These are phyloP conservation scores for Drosophila burlai DNA, from an alignment of 1,140 invertebrate genomes.

Conservation along the genomic window DNA sequence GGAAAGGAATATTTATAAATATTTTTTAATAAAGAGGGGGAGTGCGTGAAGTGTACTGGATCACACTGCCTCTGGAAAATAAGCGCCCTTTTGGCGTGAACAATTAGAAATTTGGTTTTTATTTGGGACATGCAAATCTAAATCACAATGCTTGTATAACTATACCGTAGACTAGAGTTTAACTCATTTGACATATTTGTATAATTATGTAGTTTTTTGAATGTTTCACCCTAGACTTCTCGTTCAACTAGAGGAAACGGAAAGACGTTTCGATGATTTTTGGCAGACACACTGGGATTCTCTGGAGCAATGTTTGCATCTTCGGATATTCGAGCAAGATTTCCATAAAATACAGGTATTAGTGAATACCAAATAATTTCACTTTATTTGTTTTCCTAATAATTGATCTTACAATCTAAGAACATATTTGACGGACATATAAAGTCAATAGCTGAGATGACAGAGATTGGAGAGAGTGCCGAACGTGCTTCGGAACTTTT, in stretches of 20 bases:
- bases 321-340: conserved; percentile 95
- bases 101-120: no score
- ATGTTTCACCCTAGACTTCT: conserved; percentile 89
- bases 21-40: no score
- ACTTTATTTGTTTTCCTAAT: conserved; percentile 19
- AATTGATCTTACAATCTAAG: conserved; percentile 66
- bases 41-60: no score
- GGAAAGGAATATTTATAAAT: no score
- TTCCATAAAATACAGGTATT: conserved; percentile 91
- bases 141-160: no score
- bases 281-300: conserved; percentile 96
- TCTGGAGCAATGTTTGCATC: conserved; percentile 94
- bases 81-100: no score
- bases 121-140: no score
- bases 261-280: conserved; percentile 96
- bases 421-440: conserved; percentile 89
- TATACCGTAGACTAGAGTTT: no score
- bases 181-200: no score
- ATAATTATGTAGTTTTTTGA: no score
- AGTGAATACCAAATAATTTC: not conserved
- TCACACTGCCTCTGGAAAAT: no score
- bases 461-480: conserved; percentile 94
- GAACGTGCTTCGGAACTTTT: conserved; percentile 91
- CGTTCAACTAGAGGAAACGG: conserved; percentile 97
- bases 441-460: conserved; percentile 92